Percentiles rank a stretch among this genome's conserved stretches.
Evolutionary conservation across 2,113 vertebrate genomes (phyloP).

Genomic region (Chloroceryle aenea): DNA sequence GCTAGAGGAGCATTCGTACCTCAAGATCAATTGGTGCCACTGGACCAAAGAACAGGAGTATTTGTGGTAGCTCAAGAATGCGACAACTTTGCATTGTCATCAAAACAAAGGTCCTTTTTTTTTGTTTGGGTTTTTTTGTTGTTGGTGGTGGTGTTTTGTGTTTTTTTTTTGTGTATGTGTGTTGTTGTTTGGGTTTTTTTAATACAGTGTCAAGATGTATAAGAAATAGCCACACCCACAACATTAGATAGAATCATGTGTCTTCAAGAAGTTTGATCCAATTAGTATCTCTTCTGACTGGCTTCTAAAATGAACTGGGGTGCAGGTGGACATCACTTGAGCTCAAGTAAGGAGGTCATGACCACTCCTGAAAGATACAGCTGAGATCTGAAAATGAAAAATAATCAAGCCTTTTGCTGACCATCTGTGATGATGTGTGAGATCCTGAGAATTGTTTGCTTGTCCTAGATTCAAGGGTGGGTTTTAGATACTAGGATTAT

Average conservation of each 20-base stretch:
- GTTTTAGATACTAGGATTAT: neutral
- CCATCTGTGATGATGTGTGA: neutral
- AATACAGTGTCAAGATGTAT: fast-evolving
- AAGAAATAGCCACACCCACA: neutral
- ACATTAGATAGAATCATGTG: fast-evolving
- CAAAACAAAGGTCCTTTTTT: neutral
- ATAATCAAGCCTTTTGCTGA: neutral
- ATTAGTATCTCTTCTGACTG: fast-evolving
- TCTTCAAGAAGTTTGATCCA: neutral
- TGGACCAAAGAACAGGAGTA: neutral
- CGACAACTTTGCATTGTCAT: neutral
- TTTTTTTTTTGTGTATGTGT: no score
- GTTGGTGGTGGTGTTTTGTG: no score
- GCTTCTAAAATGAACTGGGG: no score
- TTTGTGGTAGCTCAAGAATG: neutral
- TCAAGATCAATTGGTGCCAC: neutral
- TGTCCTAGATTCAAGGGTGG: neutral
- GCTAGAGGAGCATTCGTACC: neutral
- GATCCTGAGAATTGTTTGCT: neutral
- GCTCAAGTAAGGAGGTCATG: neutral
- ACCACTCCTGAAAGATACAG: neutral
- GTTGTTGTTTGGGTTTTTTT: neutral
- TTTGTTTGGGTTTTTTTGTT: neutral
- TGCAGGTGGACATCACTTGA: neutral
- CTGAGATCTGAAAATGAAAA: neutral